These are phyloP conservation scores for Plutella xylostella DNA, from an alignment of 2,888 invertebrate genomes.

Conservation along the genomic window DNA sequence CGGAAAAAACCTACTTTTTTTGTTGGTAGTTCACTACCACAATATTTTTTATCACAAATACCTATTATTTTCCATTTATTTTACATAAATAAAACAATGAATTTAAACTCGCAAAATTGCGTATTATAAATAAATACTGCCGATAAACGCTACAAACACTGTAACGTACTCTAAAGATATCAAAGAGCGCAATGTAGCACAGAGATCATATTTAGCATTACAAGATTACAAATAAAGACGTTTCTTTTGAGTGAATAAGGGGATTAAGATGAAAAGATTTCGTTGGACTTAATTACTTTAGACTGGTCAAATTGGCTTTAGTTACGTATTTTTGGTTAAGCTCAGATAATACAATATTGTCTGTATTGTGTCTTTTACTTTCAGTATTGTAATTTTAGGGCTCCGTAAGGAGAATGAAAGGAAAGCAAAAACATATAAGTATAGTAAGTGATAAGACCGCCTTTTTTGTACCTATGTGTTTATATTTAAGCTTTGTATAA, in stretches of 20 bases:
- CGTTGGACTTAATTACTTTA: slow-evolving; percentile 5
- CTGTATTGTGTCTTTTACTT: no score
- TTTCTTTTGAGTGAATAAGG: slow-evolving; percentile 11
- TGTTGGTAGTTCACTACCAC: no score
- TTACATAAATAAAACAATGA: not conserved
- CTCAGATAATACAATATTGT: no score
- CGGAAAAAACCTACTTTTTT: no score
- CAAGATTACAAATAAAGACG: slow-evolving; percentile 33
- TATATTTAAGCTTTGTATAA: no score
- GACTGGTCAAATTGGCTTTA: not conserved
- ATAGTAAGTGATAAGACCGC: no score
- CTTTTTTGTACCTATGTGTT: no score
- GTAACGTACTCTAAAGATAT: slow-evolving; percentile 39
- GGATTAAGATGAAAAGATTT: slow-evolving; percentile 1
- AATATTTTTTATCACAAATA: not conserved
- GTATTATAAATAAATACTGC: slow-evolving; percentile 32
- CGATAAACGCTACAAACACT: slow-evolving; percentile 39
- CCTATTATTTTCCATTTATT: not conserved
- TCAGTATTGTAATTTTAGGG: no score
- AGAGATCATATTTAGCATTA: slow-evolving; percentile 50
- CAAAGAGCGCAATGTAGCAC: slow-evolving; percentile 34
- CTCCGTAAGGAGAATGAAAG: no score
- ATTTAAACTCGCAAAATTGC: slow-evolving; percentile 25
- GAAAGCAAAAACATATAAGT: no score
- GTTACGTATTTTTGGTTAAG: no score